A percentile compares a stretch with the other conserved stretches of the same genome.
These are phyloP conservation scores for Lapara coniferarum DNA, from an alignment of 2,888 invertebrate species.

Conservation along the genomic window DNA sequence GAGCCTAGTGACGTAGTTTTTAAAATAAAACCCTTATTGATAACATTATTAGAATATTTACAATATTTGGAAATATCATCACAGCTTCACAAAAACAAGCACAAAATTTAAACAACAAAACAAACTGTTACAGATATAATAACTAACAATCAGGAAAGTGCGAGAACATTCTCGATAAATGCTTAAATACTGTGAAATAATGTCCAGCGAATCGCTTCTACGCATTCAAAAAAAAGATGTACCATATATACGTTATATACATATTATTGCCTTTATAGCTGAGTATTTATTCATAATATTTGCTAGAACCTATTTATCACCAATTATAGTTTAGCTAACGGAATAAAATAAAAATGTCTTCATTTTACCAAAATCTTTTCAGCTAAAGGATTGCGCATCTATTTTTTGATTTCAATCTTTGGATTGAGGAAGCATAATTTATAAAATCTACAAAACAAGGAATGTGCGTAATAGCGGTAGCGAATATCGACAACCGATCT, in stretches of 20 bases:
- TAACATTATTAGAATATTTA: conserved; percentile 78
- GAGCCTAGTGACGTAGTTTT: conserved; percentile 77
- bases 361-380: background rate
- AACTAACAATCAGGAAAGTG: conserved; percentile 36
- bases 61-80: conserved; percentile 83
- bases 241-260: background rate
- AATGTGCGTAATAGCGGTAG: conserved; percentile 64
- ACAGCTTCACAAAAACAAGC: conserved; percentile 83
- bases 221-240: background rate
- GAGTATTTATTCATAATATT: conserved; percentile 4
- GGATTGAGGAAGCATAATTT: conserved; percentile 64
- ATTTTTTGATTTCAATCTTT: conserved; percentile 61
- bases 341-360: background rate
- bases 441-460: conserved; percentile 55
- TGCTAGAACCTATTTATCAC: background rate
- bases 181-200: conserved; percentile 73
- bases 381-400: background rate
- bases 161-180: conserved; percentile 75
- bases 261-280: background rate
- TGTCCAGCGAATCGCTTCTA: conserved; percentile 30
- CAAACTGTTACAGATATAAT: conserved; percentile 58
- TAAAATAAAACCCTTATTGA: conserved; percentile 62
- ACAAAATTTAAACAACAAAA: conserved; percentile 79
- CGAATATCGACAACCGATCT: conserved; percentile 35
- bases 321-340: background rate